phyloP scores from a whole-genome alignment of 2,113 vertebrate genomes.

The Cavia porcellus region DNA sequence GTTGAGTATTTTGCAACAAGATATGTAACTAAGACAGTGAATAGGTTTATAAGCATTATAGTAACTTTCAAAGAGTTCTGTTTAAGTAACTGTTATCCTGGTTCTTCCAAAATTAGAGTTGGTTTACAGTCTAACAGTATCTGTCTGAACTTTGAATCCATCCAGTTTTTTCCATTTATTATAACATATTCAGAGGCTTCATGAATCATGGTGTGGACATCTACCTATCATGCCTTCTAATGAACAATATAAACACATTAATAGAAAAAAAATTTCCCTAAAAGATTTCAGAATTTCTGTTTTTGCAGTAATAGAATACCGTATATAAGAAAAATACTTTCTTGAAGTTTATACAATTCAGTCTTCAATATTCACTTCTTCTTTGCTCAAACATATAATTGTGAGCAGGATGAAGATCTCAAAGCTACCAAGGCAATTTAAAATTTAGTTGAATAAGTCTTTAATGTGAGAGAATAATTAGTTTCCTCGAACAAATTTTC shows the following conservation, averaged over 20 bases:
- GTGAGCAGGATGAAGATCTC: neutral
- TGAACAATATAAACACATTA: neutral
- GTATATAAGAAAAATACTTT: neutral
- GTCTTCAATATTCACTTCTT: neutral
- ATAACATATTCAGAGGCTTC: neutral
- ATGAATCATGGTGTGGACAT: neutral
- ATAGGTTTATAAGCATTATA: neutral
- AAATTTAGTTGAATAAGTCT: neutral
- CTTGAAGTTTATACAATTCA: neutral
- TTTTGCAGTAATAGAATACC: neutral
- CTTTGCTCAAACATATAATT: constrained; percentile 17
- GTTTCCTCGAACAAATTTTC: neutral
- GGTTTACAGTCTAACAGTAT: neutral
- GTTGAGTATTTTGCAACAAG: neutral
- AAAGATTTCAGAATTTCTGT: constrained; percentile 27
- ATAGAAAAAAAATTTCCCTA: neutral
- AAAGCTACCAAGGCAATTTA: constrained; percentile 9
- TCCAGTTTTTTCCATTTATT: neutral
- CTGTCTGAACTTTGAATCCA: neutral
- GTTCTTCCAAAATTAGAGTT: neutral
- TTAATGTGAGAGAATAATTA: neutral
- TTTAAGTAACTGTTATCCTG: neutral
- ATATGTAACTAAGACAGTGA: neutral
- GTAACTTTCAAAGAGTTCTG: neutral
- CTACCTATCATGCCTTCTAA: neutral